Base-by-base conservation (phyloP, 2,888 invertebrate species). In the Chalcis sispes region DNA sequence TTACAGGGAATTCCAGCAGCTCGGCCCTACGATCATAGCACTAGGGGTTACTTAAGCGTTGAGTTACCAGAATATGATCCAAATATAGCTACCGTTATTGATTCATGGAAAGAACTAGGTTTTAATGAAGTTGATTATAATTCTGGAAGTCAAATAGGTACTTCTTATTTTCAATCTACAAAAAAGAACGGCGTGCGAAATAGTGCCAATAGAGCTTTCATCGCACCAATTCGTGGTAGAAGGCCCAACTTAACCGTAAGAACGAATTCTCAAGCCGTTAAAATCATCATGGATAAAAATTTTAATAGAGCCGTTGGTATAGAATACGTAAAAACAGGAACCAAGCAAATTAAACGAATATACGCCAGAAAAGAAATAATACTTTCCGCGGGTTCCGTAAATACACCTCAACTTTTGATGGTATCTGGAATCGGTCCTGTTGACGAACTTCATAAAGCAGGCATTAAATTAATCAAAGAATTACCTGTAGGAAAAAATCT, bases 361-460 rank as follows among this genome's bases (percentile, higher is more conserved):
- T 58, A 7, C 15, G 58, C 69, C 1, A 29, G n/a, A 8, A 56
- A 69, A 46, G 69, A 69, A 18, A 46, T 69, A 13, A 58, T 69
- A 3, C 1, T 69, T 2, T 69, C 69, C 1, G 58, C 32, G 1
- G 99, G 99, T 0, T 92, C 98, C 0, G 92, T 99, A 0, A 98
- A 98, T 86, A 95, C 98, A 0, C 97, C 99, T 0, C 98, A 99
- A 86, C 85, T 99, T 1, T 89, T 99, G 46, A 96, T 98, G 96
- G 88, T 99, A 0, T 97, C 97, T 8, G 99, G 98, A 0, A 92
- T 98, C 13, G 96, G 96, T 0, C 95, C 95, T 0, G 15, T 2
- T 2, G 13, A 48, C 1, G 59, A 70, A 18, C 23, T 70, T 2
- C 5, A 32, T 1, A 29, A 59, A 48, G 20, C 25, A 20, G 32